Base-by-base conservation (phyloP, 30 jellyfish, hydroid and myxozoan species). In the Hydra vulgaris region DNA sequence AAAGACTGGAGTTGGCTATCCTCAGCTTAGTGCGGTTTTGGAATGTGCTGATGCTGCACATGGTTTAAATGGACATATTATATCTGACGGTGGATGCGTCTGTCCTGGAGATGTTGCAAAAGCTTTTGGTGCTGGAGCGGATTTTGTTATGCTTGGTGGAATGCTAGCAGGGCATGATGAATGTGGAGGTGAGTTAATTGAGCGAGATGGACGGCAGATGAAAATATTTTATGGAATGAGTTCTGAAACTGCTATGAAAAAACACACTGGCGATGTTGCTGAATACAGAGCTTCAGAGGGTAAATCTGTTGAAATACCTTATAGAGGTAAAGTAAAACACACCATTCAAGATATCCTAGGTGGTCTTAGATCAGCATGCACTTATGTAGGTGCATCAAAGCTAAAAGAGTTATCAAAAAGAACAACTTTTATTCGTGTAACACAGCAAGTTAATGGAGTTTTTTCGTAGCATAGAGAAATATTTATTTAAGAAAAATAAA, bases 81-180 rank as follows among this genome's bases (percentile, higher is more conserved):
- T 93, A 23, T 87, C 99, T 18, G 99, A 93, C 84, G 99, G 99
- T 72, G 99, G 99, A 55, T 93, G 99, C 70, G 87, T 96, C 1
- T 83, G 95, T 68, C 96, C 99, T 0, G 99, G 99, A 7, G 99
- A 93, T 79, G 73, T 93, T 40, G 90, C 96, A 8, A 93, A 93
- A 73, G 99, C 99, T 3, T 87, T 93, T 77, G 97, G 99, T 25
- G 99, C 99, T 74, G 99, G 99, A 18, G 99, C 99, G 1, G 99
- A 93, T 73, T 93, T 79, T 85, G 99, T 93, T 16, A 93, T 93
- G 99, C 83, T 93, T 16, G 99, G 99, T 53, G 99, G 99, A 12
- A 93, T 93, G 99, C 86, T 93, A 83, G 96, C 96, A 25, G 99
- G 99, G 7, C 99, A 93, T 75, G 99, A 93, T 40, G 95, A 93